Evolutionary conservation across 30 jellyfish, hydroid and myxozoan genomes (phyloP).

Genomic region (Aurelia coerulea): DNA sequence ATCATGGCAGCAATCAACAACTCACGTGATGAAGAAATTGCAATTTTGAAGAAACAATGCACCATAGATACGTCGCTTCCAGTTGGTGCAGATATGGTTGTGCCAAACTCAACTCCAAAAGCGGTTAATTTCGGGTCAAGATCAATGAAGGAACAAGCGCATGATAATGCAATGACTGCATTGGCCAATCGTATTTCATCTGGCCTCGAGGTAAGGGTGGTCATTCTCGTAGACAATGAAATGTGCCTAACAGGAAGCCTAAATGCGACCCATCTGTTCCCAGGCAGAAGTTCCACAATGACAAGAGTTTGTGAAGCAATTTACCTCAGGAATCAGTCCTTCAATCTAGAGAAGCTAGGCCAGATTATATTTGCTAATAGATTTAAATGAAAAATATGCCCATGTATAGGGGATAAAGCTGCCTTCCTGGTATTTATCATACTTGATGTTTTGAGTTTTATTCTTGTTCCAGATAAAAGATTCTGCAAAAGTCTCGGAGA

Average conservation of each 20-base stretch:
- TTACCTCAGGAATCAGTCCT: too few relatives aligned
- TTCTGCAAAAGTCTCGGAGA: conserved; percentile 81
- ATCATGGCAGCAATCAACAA: conserved; percentile 27
- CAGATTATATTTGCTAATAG: neutral
- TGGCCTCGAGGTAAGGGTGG: conserved; percentile 37
- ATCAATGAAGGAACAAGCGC: neutral
- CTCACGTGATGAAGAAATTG: conserved; percentile 22
- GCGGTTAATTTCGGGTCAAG: neutral
- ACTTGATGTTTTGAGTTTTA: too few relatives aligned
- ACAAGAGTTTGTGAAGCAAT: neutral
- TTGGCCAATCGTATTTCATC: conserved; percentile 50
- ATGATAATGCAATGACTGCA: conserved; percentile 12
- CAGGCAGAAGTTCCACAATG: neutral
- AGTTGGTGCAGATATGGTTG: neutral
- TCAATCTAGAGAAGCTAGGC: neutral
- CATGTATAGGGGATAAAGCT: too few relatives aligned
- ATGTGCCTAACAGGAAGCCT: neutral
- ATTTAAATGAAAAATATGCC: too few relatives aligned
- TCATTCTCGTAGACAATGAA: neutral
- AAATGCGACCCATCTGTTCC: neutral
- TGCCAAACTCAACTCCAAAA: neutral
- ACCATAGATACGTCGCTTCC: neutral
- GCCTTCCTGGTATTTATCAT: too few relatives aligned
- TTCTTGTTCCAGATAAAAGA: conserved; percentile 76
- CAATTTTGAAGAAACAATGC: conserved; percentile 10